These are phyloP conservation scores for Trissolcus brochymenae DNA, from an alignment of 2,888 invertebrate genomes.

Conservation along the genomic window DNA sequence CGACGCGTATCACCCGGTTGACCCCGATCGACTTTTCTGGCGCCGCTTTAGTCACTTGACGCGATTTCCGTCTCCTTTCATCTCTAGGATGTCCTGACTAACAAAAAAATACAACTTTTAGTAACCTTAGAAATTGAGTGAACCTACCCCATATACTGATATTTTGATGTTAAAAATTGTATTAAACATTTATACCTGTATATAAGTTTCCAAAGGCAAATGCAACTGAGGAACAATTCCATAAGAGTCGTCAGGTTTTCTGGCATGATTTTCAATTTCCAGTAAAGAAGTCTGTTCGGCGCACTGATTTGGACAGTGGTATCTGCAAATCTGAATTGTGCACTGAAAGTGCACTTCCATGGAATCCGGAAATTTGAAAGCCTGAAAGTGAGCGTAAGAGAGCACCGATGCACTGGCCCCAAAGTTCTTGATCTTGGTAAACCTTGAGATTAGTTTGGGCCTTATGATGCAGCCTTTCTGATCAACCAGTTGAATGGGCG, in stretches of 20 bases:
- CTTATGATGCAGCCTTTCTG: slow-evolving; percentile 94
- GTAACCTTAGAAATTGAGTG: background rate
- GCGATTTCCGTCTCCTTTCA: slow-evolving; percentile 83
- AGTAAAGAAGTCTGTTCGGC: slow-evolving; percentile 80
- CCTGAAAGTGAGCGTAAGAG: slow-evolving; percentile 95
- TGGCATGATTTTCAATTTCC: slow-evolving; percentile 75
- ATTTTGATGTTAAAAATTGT: background rate
- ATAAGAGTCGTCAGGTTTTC: slow-evolving; percentile 81
- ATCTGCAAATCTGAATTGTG: slow-evolving; percentile 94
- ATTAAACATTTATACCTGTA: slow-evolving; percentile 75
- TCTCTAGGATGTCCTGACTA: slow-evolving; percentile 82
- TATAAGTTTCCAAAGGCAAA: slow-evolving; percentile 81
- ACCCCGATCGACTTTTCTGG: slow-evolving; percentile 90
- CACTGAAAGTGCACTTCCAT: slow-evolving; percentile 98
- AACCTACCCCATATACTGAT: background rate
- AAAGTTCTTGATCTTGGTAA: slow-evolving; percentile 96
- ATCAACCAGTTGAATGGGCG: slow-evolving; percentile 94
- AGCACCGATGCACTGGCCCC: slow-evolving; percentile 94
- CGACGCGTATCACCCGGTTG: slow-evolving; percentile 92
- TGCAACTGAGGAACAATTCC: slow-evolving; percentile 81
- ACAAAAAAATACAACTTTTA: slow-evolving; percentile 11
- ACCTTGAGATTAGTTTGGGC: slow-evolving; percentile 94
- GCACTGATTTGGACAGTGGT: slow-evolving; percentile 95
- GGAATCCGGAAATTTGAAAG: slow-evolving; percentile 96
- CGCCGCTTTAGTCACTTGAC: slow-evolving; percentile 76